A percentile compares a stretch with the other conserved stretches of the same genome.
phyloP scores from a whole-genome alignment of 37 sponge, comb jelly and placozoan genomes.

The Haliclona indistincta region DNA sequence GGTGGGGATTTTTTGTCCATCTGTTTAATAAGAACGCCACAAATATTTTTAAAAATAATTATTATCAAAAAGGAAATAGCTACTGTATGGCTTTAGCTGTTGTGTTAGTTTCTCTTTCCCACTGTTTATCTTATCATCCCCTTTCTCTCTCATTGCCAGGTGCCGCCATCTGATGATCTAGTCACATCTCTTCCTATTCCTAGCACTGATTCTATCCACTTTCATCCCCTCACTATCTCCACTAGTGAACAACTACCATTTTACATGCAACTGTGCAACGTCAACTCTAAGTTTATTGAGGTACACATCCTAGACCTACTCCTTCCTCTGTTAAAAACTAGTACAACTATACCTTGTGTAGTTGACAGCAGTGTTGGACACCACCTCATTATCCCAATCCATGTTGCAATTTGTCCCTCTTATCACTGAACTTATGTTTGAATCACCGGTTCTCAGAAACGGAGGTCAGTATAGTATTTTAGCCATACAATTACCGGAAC shows the following conservation, averaged over 20 bases:
- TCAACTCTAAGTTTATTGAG: slow-evolving; percentile 79
- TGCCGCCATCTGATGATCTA: slow-evolving; percentile 48
- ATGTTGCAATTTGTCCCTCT: slow-evolving; percentile 59
- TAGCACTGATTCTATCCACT: slow-evolving; percentile 44
- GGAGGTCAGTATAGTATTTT: slow-evolving; percentile 65
- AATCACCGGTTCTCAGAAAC: slow-evolving; percentile 74
- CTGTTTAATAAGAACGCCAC: too few relatives aligned
- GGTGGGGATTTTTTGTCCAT: too few relatives aligned
- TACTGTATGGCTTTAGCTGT: neutral
- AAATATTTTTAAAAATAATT: neutral
- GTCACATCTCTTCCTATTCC: slow-evolving; percentile 55
- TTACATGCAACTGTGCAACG: slow-evolving; percentile 66
- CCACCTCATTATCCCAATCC: slow-evolving; percentile 31
- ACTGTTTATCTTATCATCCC: neutral
- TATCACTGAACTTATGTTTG: slow-evolving; percentile 70
- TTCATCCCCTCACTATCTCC: slow-evolving; percentile 59
- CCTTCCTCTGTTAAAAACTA: too few relatives aligned
- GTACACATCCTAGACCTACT: slow-evolving; percentile 34
- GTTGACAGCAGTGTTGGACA: slow-evolving; percentile 73
- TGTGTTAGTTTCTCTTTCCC: neutral
- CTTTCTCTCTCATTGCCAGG: slow-evolving; percentile 10
- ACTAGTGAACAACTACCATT: slow-evolving; percentile 65
- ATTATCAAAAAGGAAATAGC: neutral
- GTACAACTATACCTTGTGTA: slow-evolving; percentile 4
- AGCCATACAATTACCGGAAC: too few relatives aligned